These are phyloP conservation scores for Heliconius erato DNA, from an alignment of 2,888 invertebrate genomes.

Conservation along the genomic window DNA sequence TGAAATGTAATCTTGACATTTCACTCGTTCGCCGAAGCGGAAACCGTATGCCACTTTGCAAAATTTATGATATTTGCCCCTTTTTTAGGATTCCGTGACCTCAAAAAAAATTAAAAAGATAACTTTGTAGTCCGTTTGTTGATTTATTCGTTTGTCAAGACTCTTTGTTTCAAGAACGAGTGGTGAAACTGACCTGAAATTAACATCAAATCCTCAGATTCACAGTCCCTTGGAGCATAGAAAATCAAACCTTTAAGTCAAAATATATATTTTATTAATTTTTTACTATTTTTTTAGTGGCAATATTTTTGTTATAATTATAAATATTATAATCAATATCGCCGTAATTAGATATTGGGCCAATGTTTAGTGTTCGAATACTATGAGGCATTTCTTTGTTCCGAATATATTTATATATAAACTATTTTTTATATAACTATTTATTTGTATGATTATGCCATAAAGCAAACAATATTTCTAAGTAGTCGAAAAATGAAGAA, in stretches of 20 bases:
- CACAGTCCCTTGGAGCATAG: too few relatives aligned
- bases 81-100: background rate
- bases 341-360: background rate
- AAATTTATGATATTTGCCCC: slow-evolving; percentile 2
- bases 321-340: background rate
- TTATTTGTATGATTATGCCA: too few relatives aligned
- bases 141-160: too few relatives aligned
- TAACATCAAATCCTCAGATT: background rate
- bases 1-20: slow-evolving; percentile 9
- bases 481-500: too few relatives aligned
- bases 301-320: background rate
- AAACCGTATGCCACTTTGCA: slow-evolving; percentile 1
- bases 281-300: too few relatives aligned
- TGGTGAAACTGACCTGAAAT: background rate
- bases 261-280: too few relatives aligned
- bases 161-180: background rate
- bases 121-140: background rate
- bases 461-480: too few relatives aligned
- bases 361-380: background rate
- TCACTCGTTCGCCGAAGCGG: slow-evolving; percentile 8
- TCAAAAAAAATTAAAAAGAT: too few relatives aligned
- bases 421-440: too few relatives aligned
- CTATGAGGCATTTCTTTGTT: too few relatives aligned
- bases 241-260: too few relatives aligned
- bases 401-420: too few relatives aligned